These are phyloP conservation scores for Drosophila paramelanica DNA, from an alignment of 2,888 invertebrate species.

Conservation along the genomic window DNA sequence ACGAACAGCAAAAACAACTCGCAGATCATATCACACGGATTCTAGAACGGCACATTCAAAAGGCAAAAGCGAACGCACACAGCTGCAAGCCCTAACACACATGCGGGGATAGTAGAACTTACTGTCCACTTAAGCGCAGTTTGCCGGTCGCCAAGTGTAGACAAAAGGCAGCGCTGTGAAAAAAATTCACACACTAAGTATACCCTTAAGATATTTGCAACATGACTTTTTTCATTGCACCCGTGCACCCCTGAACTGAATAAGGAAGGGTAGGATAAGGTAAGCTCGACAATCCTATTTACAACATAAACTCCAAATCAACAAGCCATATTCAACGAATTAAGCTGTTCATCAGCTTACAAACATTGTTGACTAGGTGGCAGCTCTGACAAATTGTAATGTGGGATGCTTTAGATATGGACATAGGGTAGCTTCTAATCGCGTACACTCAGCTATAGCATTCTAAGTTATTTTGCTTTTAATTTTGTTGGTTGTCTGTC, in stretches of 20 bases:
- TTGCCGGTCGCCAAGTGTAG: slow-evolving; percentile 45
- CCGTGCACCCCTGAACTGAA: background rate
- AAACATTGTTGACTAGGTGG: no score
- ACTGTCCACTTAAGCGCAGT: slow-evolving; percentile 61
- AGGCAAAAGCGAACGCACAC: slow-evolving; percentile 54
- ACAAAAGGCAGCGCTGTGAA: slow-evolving; percentile 68
- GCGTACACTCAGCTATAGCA: background rate
- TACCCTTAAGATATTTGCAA: slow-evolving; percentile 77
- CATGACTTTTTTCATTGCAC: slow-evolving; percentile 29
- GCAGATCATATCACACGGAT: slow-evolving; percentile 71
- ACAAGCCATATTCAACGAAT: no score
- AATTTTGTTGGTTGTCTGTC: slow-evolving; percentile 75
- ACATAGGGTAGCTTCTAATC: slow-evolving; percentile 4
- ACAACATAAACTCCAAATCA: background rate
- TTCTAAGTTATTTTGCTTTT: slow-evolving; percentile 43
- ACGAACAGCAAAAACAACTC: slow-evolving; percentile 29
- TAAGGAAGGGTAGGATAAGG: background rate
- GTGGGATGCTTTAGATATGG: background rate
- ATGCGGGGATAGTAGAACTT: slow-evolving; percentile 21
- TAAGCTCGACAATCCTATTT: background rate
- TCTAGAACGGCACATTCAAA: slow-evolving; percentile 73
- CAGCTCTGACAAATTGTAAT: no score
- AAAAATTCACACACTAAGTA: slow-evolving; percentile 77
- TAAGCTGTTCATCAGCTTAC: no score
- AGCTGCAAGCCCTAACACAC: slow-evolving; percentile 45